A percentile compares a stretch with the other conserved stretches of the same genome.
Conservation (phyloP, 1,140 invertebrate species). For the Neoseiulus cucumeris region DNA sequence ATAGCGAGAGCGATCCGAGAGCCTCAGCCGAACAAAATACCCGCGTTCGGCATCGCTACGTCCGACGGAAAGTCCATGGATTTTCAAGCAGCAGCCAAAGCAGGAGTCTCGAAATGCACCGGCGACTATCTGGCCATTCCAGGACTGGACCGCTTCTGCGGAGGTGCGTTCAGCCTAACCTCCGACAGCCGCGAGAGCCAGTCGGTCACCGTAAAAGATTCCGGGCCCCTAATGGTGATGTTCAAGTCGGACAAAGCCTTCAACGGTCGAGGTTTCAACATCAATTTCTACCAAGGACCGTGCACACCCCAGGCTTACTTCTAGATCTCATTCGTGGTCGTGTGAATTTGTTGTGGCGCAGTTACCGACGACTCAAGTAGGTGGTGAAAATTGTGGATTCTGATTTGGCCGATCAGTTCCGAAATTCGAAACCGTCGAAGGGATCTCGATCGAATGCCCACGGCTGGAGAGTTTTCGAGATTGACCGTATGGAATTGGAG, state of each 20-base stretch:
- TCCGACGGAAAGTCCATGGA: background rate
- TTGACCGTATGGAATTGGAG: too few species aligned
- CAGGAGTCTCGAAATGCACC: background rate
- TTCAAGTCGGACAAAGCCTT: slow-evolving; percentile 12
- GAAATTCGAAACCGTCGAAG: background rate
- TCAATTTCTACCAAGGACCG: slow-evolving; percentile 60
- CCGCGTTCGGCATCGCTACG: background rate
- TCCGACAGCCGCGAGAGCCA: background rate
- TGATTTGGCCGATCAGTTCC: background rate
- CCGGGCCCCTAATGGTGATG: slow-evolving; percentile 1
- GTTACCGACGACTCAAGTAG: background rate
- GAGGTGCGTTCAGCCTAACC: background rate
- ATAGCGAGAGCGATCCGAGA: background rate
- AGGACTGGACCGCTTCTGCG: background rate
- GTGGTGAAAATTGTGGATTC: background rate
- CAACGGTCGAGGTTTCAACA: slow-evolving; percentile 49
- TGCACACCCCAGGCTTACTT: slow-evolving; percentile 29
- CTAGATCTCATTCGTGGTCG: background rate
- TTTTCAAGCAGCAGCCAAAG: background rate
- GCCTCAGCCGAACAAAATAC: background rate
- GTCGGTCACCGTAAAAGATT: background rate
- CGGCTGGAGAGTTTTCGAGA: too few species aligned
- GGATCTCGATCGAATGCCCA: background rate
- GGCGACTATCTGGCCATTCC: background rate
- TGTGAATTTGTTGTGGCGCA: background rate